These are phyloP conservation scores for Chinchilla lanigera DNA, from an alignment of 2,113 vertebrate species.

Conservation along the genomic window DNA sequence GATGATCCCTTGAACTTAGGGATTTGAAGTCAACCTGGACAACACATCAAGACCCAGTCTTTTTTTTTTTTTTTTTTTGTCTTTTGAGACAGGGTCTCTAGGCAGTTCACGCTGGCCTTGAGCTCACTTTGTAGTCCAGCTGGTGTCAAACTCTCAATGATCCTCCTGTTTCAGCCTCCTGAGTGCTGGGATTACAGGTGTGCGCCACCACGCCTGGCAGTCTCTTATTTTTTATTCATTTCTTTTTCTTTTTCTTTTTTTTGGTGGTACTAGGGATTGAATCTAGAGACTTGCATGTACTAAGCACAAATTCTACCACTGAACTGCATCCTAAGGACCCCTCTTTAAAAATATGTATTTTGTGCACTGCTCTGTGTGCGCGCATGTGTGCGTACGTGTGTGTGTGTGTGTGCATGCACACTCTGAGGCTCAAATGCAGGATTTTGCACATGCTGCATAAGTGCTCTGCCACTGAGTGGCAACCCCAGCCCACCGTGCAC, in stretches of 20 bases:
- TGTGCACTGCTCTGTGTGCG: not conserved
- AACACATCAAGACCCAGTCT: not conserved
- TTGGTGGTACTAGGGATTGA: not conserved
- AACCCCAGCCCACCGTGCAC: not conserved
- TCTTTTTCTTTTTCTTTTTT: not conserved
- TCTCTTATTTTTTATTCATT: not conserved
- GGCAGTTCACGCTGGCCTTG: too few relatives aligned
- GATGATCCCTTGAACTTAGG: not conserved
- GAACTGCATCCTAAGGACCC: not conserved
- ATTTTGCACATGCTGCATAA: not conserved
- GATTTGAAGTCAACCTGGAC: not conserved
- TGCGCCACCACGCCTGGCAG: too few relatives aligned
- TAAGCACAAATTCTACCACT: not conserved
- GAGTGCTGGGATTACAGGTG: too few relatives aligned
- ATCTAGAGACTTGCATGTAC: not conserved
- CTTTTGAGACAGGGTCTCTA: too few relatives aligned
- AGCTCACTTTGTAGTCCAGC: too few relatives aligned
- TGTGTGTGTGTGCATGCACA: not conserved
- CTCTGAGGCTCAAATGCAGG: not conserved
- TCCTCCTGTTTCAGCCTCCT: too few relatives aligned
- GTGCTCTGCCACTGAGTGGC: not conserved
- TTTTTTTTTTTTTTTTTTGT: not conserved
- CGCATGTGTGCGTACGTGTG: not conserved
- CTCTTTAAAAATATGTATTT: not conserved
- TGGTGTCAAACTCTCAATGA: too few relatives aligned